These are phyloP conservation scores for Bagarius yarrelli DNA, from an alignment of 2,113 vertebrate species.

Conservation along the genomic window DNA sequence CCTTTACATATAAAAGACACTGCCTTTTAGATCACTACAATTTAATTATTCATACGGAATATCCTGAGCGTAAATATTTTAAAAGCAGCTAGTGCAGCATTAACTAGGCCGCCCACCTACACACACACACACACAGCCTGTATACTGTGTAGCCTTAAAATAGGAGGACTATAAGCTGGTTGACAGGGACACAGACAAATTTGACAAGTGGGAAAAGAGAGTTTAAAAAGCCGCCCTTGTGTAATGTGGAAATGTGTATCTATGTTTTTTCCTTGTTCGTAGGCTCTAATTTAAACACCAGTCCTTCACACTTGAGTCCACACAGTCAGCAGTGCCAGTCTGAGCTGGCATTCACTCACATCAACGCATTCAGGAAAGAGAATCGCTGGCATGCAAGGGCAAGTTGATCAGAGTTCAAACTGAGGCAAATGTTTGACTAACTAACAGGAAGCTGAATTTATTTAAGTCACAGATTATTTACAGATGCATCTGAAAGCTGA, in stretches of 20 bases:
- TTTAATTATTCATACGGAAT: slow-evolving; percentile 44
- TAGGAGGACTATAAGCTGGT: not conserved
- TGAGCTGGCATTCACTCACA: slow-evolving; percentile 13
- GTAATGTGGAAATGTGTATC: not conserved
- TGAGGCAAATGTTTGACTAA: slow-evolving; percentile 8
- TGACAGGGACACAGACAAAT: not conserved
- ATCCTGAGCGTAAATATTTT: slow-evolving; percentile 44
- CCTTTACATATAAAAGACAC: slow-evolving; percentile 26
- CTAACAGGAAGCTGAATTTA: not conserved
- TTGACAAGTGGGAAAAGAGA: not conserved
- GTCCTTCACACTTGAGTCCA: slow-evolving; percentile 33
- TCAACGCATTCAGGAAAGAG: not conserved
- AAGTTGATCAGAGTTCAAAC: slow-evolving; percentile 17
- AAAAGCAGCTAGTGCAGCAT: slow-evolving; percentile 31
- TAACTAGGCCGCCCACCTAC: slow-evolving; percentile 5
- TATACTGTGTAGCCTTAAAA: not conserved
- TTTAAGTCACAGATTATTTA: not conserved
- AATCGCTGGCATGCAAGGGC: not conserved
- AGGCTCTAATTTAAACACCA: slow-evolving; percentile 24
- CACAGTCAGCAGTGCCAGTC: slow-evolving; percentile 23
- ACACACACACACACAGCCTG: not conserved
- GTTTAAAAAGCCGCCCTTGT: not conserved
- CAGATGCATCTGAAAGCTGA: too few relatives aligned
- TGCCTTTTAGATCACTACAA: slow-evolving; percentile 41
- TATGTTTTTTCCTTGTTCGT: not conserved